These are phyloP conservation scores for Corbicula japonica DNA, from an alignment of 2,888 invertebrate species.

Conservation along the genomic window DNA sequence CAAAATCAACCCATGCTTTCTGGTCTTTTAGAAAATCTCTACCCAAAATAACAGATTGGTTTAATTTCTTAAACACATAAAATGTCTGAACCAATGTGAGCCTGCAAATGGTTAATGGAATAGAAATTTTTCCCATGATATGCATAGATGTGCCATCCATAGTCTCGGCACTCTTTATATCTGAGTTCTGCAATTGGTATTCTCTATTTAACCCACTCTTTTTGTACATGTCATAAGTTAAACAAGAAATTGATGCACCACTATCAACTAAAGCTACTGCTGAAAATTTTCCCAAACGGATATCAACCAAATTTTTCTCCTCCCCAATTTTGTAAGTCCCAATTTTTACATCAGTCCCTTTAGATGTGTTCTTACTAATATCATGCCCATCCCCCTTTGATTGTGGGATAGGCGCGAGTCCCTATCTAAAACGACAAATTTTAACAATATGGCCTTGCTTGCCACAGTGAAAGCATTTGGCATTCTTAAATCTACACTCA, in stretches of 20 bases:
- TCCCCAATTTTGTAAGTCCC: slow-evolving; percentile 11
- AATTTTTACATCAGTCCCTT: neutral
- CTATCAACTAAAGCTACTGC: slow-evolving; percentile 39
- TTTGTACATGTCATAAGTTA: slow-evolving; percentile 32
- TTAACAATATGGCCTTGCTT: no score
- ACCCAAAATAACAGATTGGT: slow-evolving; percentile 44
- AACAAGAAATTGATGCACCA: slow-evolving; percentile 41
- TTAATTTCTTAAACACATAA: slow-evolving; percentile 31
- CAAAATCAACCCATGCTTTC: slow-evolving; percentile 44
- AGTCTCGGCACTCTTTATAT: slow-evolving; percentile 22
- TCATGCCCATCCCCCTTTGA: slow-evolving; percentile 22
- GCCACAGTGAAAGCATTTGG: slow-evolving; percentile 9
- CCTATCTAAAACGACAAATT: slow-evolving; percentile 18
- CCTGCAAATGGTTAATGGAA: slow-evolving; percentile 32
- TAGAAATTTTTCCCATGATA: slow-evolving; percentile 33
- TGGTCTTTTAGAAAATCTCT: slow-evolving; percentile 60
- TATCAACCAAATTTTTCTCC: slow-evolving; percentile 40
- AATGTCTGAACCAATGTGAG: slow-evolving; percentile 37
- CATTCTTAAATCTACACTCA: slow-evolving; percentile 10
- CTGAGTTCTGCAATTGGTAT: slow-evolving; percentile 9
- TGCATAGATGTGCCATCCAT: slow-evolving; percentile 22
- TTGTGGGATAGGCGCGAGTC: slow-evolving; percentile 21
- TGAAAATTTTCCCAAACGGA: slow-evolving; percentile 31
- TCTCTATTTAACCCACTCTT: slow-evolving; percentile 26
- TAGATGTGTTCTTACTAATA: neutral